These are phyloP conservation scores for Anolis apletophallus DNA, from an alignment of 2,797 vertebrate genomes.

Conservation along the genomic window DNA sequence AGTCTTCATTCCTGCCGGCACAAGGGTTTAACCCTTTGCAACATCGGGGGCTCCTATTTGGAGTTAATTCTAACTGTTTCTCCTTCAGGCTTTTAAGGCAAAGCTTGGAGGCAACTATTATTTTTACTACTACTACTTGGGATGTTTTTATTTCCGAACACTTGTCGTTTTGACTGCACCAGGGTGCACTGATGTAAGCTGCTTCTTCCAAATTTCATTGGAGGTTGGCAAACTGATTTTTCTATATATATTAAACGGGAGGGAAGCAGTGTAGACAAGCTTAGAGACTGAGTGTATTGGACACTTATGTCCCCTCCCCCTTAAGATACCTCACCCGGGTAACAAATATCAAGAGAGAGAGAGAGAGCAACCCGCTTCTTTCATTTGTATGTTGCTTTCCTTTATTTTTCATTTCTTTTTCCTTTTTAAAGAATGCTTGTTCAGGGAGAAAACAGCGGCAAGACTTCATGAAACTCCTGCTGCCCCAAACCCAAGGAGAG, in stretches of 20 bases:
- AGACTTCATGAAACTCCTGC: conserved; percentile 63
- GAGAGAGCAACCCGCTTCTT: conserved; percentile 78
- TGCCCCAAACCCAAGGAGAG: conserved; percentile 67
- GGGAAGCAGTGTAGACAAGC: conserved; percentile 60
- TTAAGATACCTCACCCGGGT: conserved; percentile 85
- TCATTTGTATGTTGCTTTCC: conserved; percentile 76
- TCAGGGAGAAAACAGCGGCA: conserved; percentile 78
- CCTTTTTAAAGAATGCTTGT: conserved; percentile 63
- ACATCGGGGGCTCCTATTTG: too few species aligned
- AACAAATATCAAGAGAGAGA: conserved; percentile 80
- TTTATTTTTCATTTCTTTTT: conserved; percentile 38
- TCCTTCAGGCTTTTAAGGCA: conserved; percentile 59
- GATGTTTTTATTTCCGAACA: conserved; percentile 79
- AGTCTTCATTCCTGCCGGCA: too few species aligned
- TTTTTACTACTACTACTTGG: conserved; percentile 55
- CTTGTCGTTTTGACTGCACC: conserved; percentile 66
- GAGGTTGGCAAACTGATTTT: conserved; percentile 32
- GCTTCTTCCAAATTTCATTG: conserved; percentile 55
- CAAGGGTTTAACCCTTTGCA: too few species aligned
- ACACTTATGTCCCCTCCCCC: conserved; percentile 34
- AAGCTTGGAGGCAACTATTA: conserved; percentile 69
- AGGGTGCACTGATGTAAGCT: conserved; percentile 69
- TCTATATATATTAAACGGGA: conserved; percentile 36
- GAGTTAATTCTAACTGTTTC: not conserved
- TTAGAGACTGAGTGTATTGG: conserved; percentile 43